Base-by-base conservation (phyloP, 2,888 invertebrate species). In the Iphiclides podalirius region DNA sequence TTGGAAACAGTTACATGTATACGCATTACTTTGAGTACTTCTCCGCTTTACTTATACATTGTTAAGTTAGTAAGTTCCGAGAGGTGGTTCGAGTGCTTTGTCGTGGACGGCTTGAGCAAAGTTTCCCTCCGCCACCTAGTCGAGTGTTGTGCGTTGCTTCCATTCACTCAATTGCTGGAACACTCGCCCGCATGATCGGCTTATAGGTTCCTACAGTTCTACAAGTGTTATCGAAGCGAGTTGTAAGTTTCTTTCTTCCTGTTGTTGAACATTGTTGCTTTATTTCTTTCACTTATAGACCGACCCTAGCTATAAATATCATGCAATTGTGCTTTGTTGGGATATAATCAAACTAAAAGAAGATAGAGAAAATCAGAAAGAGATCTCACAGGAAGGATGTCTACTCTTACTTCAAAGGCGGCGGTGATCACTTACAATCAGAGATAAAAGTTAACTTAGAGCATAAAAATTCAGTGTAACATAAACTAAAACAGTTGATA, bases 181-280 rank as follows among this genome's bases (percentile, higher is more conserved):
- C 59, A 70, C 82, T 79, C 82, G 75, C 79, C 77, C 75, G 61
- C 74, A 63, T 73, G 78, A 81, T 76, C 83, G 83, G 78, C 84
- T 85, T 85, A 86, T 77, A 74, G 78, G 76, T 79, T 79, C 73
- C 70, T n/a, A 66, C 68, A 66, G 54, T 78, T 74, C 66, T 75
- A 76, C 70, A 67, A 82, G 81, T 74, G 69, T 73, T 76, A 73
- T 80, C 80, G 71, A 72, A 81, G 75, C 68, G 69, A 66, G 59
- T 58, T 56, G 50, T 60, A 71, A 79, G 66, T 80, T 77, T 60
- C 65, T 69, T 72, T 64, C 70, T 65, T 68, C 66, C 69, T 65
- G 78, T 81, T 82, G 80, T 84, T 75, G 67, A 64, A 66, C 66
- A 70, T 68, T 66, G 33, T 45, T 20, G 11, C 7, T 16, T 23